Evolutionary conservation across 2,113 vertebrate genomes (phyloP), one percentile per base, ranked within the genome.

Genomic region (Cheirogaleus medius): DNA sequence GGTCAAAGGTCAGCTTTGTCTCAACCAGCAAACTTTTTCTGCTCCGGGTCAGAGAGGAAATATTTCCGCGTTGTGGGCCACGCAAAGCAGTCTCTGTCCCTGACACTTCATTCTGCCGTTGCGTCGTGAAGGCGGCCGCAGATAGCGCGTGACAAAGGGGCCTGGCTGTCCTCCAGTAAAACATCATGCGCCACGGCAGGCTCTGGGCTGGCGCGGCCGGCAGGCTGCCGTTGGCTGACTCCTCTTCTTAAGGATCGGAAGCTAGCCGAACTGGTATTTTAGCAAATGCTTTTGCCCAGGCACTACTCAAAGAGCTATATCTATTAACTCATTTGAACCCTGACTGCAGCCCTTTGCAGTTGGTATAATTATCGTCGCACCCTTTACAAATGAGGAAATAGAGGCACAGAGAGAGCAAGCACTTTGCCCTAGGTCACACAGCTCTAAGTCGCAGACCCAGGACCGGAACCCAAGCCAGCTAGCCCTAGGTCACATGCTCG

Each of bases 161-260:
- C 3, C 3, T 5, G 10, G 14, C 14, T 15, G 17, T 8, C 4
- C 5, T 27, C 87, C 23, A 52, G 4, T 4, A 27, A 37, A 14
- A 11, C 3, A 0, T 34, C 37, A 10, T 1, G 2, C 8, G 21
- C 9, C 4, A 20, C 10, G 4, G 17, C 52, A 13, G 8, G 17
- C n/a, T 27, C 14, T 10, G 15, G 42, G 11, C 15, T 90, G 47
- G 29, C 4, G 49, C 1, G 47, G 1, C 47, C 34, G 0, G 4
- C 11, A 3, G 4, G 8, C n/a, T 12, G 4, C 10, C 23, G 12
- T 18, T 25, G 34, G 9, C 32, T 27, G 10, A 13, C 32, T 17
- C 54, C 42, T 87, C 27, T 29, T 42, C 13, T 66, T n/a, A 18
- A 3, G 6, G 42, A 21, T 32, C 13, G 1, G 25, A 34, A 56